Percentiles rank a stretch among this genome's conserved stretches.
Evolutionary conservation across 2,113 vertebrate genomes (phyloP).

Genomic region (Lutjanus erythropterus): DNA sequence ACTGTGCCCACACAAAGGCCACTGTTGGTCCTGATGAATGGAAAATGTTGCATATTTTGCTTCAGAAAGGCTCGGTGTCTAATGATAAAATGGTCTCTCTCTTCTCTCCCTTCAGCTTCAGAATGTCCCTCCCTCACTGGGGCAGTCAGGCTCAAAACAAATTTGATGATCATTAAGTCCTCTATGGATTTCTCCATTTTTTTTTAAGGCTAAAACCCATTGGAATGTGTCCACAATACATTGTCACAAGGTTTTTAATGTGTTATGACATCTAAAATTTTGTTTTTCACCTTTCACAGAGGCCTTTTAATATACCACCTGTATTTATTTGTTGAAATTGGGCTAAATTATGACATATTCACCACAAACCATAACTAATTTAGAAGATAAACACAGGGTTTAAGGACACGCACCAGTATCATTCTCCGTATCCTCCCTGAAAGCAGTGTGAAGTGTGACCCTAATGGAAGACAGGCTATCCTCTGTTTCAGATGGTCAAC

Average conservation of each 20-base stretch:
- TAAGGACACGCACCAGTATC: neutral
- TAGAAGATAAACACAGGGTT: neutral
- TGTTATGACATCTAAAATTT: neutral
- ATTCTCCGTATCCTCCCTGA: neutral
- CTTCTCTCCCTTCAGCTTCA: constrained; percentile 17
- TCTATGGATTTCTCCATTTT: neutral
- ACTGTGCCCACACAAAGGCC: constrained; percentile 76
- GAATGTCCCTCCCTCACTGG: neutral
- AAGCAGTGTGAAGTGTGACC: constrained; percentile 25
- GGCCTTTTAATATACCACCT: neutral
- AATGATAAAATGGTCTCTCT: constrained; percentile 32
- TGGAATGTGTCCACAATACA: neutral
- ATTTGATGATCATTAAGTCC: neutral
- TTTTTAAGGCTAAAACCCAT: neutral
- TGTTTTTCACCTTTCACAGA: neutral
- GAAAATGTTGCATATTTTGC: constrained; percentile 73
- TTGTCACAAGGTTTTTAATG: neutral
- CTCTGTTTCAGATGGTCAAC: constrained; percentile 66
- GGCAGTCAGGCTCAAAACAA: neutral
- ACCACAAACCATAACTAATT: neutral
- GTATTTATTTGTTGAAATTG: no score
- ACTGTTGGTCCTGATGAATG: constrained; percentile 59
- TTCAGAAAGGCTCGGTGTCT: constrained; percentile 45
- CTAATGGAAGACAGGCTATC: constrained; percentile 60
- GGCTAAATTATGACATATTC: no score